Percentiles rank a stretch among this genome's conserved stretches.
Conservation (phyloP, 2,797 vertebrate species). For the Chrysocyon brachyurus region DNA sequence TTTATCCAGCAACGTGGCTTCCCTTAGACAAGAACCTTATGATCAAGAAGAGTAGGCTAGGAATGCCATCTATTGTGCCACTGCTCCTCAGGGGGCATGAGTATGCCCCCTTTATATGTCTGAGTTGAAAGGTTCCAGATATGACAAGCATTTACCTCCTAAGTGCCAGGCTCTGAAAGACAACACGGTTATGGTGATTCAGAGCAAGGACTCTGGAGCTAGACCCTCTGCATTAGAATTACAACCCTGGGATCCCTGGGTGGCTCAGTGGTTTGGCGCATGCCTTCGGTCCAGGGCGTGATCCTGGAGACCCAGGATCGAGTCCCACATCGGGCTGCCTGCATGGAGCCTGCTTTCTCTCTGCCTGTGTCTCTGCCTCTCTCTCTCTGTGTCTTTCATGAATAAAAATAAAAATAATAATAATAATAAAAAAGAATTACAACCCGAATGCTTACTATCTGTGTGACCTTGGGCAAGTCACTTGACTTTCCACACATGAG, state of each 20-base stretch:
- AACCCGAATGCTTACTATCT: not conserved
- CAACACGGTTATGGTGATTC: not conserved
- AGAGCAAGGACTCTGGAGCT: not conserved
- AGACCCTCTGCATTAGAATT: not conserved
- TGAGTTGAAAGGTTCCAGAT: not conserved
- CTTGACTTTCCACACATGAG: not conserved
- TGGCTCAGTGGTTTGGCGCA: no score
- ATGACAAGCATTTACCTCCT: not conserved
- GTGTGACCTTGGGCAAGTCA: not conserved
- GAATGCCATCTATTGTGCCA: rapidly evolving
- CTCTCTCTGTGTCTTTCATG: no score
- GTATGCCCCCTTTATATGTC: no score
- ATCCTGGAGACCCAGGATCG: no score
- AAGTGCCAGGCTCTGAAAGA: not conserved
- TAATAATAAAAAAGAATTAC: not conserved
- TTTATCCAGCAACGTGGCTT: rapidly evolving
- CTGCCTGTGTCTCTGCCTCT: no score
- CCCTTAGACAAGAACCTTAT: not conserved
- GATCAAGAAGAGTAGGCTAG: not conserved
- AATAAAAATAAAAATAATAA: no score
- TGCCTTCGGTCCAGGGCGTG: no score
- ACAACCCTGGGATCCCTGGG: not conserved
- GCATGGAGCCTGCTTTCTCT: no score
- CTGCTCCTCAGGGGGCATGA: not conserved
- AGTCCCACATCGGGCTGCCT: no score